Conservation (phyloP, 2,888 invertebrate genomes). For the Dryococelus australis region DNA sequence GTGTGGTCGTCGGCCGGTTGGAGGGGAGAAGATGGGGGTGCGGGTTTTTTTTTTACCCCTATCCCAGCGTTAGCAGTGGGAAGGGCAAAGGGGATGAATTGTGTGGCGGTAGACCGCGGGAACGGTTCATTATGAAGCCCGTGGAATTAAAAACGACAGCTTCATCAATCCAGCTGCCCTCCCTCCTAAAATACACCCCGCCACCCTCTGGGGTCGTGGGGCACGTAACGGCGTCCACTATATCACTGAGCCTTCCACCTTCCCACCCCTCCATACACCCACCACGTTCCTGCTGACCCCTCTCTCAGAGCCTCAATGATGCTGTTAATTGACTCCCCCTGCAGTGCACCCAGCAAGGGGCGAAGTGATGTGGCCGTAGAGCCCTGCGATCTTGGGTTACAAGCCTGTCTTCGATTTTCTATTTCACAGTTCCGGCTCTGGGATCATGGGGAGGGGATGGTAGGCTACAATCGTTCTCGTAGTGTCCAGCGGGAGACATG, state of each 20-base stretch:
- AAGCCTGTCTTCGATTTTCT: too few species aligned
- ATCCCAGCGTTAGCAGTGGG: not conserved
- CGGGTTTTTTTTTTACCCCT: too few species aligned
- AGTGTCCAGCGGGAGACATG: too few species aligned
- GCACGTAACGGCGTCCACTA: not conserved
- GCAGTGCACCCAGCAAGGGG: not conserved
- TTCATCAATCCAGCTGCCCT: not conserved
- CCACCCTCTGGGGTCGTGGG: not conserved
- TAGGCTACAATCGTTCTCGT: too few species aligned
- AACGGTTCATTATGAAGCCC: constrained; percentile 8
- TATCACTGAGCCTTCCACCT: not conserved
- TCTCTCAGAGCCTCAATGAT: not conserved
- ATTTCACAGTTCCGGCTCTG: too few species aligned
- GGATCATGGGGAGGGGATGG: too few species aligned
- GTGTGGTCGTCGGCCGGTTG: too few species aligned
- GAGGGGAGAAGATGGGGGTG: too few species aligned
- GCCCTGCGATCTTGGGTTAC: too few species aligned
- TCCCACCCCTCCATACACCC: not conserved
- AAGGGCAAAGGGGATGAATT: not conserved
- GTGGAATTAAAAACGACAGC: not conserved
- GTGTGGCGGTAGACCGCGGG: not conserved
- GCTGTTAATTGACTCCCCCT: not conserved
- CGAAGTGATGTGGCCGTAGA: not conserved
- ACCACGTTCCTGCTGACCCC: not conserved
- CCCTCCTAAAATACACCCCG: not conserved